Evolutionary conservation across 2,113 vertebrate genomes (phyloP).

Genomic region (Bombycilla garrulus): DNA sequence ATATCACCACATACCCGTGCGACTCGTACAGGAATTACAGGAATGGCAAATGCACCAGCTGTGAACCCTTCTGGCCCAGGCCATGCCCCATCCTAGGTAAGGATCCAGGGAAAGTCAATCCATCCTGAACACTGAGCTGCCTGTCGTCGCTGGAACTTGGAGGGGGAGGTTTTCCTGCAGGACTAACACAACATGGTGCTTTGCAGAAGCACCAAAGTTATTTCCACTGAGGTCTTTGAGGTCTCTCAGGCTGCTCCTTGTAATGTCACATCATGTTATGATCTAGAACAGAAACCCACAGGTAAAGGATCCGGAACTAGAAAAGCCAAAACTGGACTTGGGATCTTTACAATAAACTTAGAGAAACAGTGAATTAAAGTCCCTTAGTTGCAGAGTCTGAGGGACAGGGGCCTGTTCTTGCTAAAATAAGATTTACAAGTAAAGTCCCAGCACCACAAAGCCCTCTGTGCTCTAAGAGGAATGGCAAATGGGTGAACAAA

Average conservation of each 20-base stretch:
- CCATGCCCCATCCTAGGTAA: constrained; percentile 89
- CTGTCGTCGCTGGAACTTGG: fast-evolving
- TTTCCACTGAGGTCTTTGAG: not conserved
- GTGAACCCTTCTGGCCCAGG: constrained; percentile 67
- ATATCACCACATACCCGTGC: constrained; percentile 83
- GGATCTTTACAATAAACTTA: not conserved
- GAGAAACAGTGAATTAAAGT: not conserved
- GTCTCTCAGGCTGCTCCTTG: not conserved
- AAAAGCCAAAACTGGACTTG: not conserved
- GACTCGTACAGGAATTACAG: constrained; percentile 84
- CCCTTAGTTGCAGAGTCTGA: not conserved
- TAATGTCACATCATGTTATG: fast-evolving
- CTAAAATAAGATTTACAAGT: not conserved
- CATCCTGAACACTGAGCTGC: not conserved
- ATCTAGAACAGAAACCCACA: not conserved
- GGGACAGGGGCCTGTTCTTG: not conserved
- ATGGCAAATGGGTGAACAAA: not conserved
- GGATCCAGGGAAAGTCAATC: not conserved
- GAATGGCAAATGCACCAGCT: constrained; percentile 81
- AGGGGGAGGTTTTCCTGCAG: not conserved
- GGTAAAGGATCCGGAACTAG: not conserved
- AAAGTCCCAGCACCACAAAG: not conserved
- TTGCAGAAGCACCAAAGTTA: not conserved
- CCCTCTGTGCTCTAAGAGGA: not conserved
- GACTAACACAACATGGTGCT: fast-evolving